These are phyloP conservation scores for Melanotaenia duboulayi DNA, from an alignment of 2,113 vertebrate species.

Conservation along the genomic window DNA sequence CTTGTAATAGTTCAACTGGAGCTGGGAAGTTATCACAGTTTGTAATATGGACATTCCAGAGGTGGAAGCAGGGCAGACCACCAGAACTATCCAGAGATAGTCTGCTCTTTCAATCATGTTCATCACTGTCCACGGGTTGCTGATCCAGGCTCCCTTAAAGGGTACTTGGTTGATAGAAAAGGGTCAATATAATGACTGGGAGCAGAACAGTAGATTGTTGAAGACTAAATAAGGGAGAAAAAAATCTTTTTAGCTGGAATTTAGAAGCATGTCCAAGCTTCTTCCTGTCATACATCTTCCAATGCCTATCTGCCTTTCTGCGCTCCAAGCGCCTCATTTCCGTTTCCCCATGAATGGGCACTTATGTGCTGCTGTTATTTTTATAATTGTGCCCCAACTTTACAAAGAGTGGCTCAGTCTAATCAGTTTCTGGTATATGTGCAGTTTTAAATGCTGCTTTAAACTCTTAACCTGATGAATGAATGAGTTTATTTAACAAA, in stretches of 20 bases:
- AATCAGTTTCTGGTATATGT: no score
- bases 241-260: not conserved
- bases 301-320: not conserved
- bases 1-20: slow-evolving; percentile 64
- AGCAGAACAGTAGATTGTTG: not conserved
- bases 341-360: no score
- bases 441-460: no score
- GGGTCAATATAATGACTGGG: not conserved
- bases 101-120: slow-evolving; percentile 70
- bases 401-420: no score
- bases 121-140: not conserved
- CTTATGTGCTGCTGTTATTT: no score
- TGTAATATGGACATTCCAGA: slow-evolving; percentile 73
- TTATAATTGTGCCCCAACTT: no score
- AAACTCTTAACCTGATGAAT: no score
- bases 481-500: no score
- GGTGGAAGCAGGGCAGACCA: slow-evolving; percentile 68
- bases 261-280: not conserved
- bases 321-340: not conserved
- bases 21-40: slow-evolving; percentile 62
- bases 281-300: not conserved
- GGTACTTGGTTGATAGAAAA: not conserved
- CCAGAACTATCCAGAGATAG: slow-evolving; percentile 37
- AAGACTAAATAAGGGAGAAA: not conserved
- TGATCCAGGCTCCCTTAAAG: slow-evolving; percentile 16